Evolutionary conservation across 64 coral and sea anemone genomes (phyloP).

Genomic region (Porites australiensis): DNA sequence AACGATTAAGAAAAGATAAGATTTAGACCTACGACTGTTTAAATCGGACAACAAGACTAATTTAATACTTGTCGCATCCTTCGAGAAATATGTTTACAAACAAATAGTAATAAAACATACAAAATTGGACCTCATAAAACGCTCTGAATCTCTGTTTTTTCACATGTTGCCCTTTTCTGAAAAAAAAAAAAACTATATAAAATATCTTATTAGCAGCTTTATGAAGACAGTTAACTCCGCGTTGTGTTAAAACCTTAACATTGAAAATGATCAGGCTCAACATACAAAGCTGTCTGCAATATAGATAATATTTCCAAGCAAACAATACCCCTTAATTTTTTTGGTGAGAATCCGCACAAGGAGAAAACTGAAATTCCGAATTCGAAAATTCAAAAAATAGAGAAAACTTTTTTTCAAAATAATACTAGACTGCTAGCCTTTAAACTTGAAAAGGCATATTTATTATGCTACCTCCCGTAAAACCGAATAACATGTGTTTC

Average conservation of each 20-base stretch:
- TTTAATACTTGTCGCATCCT: too few species aligned
- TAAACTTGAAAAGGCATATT: not conserved
- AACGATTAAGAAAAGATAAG: too few species aligned
- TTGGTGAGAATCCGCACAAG: not conserved
- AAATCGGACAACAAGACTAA: too few species aligned
- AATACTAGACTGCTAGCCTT: not conserved
- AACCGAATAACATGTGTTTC: slow-evolving; percentile 10
- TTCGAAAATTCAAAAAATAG: too few species aligned
- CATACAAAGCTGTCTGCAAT: not conserved
- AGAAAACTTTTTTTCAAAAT: too few species aligned
- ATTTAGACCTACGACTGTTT: too few species aligned
- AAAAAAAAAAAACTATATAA: too few species aligned
- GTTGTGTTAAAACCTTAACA: not conserved
- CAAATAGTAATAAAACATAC: too few species aligned
- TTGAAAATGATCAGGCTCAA: not conserved
- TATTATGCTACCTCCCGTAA: not conserved
- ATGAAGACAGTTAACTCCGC: not conserved
- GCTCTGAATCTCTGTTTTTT: not conserved
- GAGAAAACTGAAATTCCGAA: not conserved
- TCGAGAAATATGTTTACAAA: too few species aligned
- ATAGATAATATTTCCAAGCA: not conserved
- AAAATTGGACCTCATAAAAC: too few species aligned
- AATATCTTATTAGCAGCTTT: not conserved
- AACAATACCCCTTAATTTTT: slow-evolving; percentile 23
- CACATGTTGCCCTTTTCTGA: not conserved